These are phyloP conservation scores for Henricia sp. DNA, from an alignment of 53 echinoderm and acorn worm genomes.

Conservation along the genomic window DNA sequence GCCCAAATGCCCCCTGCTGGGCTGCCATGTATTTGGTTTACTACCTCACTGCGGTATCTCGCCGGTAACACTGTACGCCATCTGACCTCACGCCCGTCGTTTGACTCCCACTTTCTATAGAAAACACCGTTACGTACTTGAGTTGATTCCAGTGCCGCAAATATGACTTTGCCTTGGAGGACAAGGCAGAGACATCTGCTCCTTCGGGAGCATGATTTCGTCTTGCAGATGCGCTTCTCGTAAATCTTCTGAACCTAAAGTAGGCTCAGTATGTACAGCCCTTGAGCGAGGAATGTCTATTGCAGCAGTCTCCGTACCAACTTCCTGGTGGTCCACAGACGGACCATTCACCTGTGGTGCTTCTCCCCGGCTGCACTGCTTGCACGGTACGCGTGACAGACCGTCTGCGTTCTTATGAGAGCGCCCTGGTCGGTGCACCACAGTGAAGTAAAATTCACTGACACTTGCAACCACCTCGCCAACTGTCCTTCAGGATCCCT, in stretches of 20 bases:
- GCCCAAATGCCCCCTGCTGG: slow-evolving; percentile 59
- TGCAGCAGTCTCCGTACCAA: not conserved
- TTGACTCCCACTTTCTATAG: slow-evolving; percentile 38
- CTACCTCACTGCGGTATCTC: slow-evolving; percentile 8
- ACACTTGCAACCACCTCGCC: slow-evolving; percentile 18
- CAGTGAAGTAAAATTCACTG: slow-evolving; percentile 14
- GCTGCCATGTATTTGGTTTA: slow-evolving; percentile 59
- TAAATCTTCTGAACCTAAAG: too few relatives aligned
- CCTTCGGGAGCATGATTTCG: too few relatives aligned
- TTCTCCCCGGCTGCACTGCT: not conserved
- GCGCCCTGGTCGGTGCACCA: slow-evolving; percentile 4
- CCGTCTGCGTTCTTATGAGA: not conserved
- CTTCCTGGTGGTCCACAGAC: too few relatives aligned
- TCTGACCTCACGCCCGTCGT: not conserved
- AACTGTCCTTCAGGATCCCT: too few relatives aligned
- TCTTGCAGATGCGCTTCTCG: too few relatives aligned
- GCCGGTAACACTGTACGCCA: slow-evolving; percentile 41
- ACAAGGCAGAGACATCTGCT: too few relatives aligned
- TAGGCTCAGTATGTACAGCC: not conserved
- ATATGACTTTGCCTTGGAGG: too few relatives aligned
- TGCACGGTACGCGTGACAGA: not conserved
- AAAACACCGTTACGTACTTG: slow-evolving; percentile 8
- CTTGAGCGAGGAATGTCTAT: not conserved
- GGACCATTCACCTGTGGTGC: too few relatives aligned
- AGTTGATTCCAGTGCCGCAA: too few relatives aligned